These are phyloP conservation scores for Aphaenogaster floridana DNA, from an alignment of 1,140 invertebrate species.

Conservation along the genomic window DNA sequence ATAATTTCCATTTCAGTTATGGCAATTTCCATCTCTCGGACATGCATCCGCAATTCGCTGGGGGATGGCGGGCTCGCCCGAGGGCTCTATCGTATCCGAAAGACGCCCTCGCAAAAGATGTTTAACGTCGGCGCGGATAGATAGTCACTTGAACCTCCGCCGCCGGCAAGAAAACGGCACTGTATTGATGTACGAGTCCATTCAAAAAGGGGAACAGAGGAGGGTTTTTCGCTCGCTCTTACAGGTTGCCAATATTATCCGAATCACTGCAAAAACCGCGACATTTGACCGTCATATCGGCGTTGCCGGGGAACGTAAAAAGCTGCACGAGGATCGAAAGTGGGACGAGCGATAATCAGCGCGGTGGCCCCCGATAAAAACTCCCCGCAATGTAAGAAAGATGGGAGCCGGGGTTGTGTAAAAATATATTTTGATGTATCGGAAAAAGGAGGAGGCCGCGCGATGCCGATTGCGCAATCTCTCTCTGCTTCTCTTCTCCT, in stretches of 20 bases:
- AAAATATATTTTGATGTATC: conserved; percentile 47
- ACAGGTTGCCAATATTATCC: conserved; percentile 62
- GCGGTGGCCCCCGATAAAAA: conserved; percentile 7
- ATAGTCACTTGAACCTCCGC: background rate
- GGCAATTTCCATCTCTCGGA: conserved; percentile 40
- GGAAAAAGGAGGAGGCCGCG: background rate
- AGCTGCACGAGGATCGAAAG: conserved; percentile 39
- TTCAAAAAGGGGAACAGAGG: background rate
- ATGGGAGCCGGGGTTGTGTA: background rate
- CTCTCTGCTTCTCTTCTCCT: background rate
- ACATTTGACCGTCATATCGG: conserved; percentile 47
- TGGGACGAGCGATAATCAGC: conserved; percentile 58
- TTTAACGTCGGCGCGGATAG: background rate
- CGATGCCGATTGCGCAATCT: background rate
- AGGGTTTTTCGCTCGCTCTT: conserved; percentile 49
- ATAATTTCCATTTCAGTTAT: conserved; percentile 32
- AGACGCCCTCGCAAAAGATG: background rate
- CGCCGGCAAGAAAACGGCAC: conserved; percentile 28
- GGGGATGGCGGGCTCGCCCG: background rate
- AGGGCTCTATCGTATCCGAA: background rate
- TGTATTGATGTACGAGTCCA: conserved; percentile 28
- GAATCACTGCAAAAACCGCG: conserved; percentile 38
- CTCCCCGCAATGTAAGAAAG: conserved; percentile 13
- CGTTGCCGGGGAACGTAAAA: conserved; percentile 41
- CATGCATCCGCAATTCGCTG: conserved; percentile 19